A percentile compares a stretch with the other conserved stretches of the same genome.
Evolutionary conservation across 2,797 vertebrate genomes (phyloP).

Genomic region (Limnodromus scolopaceus): DNA sequence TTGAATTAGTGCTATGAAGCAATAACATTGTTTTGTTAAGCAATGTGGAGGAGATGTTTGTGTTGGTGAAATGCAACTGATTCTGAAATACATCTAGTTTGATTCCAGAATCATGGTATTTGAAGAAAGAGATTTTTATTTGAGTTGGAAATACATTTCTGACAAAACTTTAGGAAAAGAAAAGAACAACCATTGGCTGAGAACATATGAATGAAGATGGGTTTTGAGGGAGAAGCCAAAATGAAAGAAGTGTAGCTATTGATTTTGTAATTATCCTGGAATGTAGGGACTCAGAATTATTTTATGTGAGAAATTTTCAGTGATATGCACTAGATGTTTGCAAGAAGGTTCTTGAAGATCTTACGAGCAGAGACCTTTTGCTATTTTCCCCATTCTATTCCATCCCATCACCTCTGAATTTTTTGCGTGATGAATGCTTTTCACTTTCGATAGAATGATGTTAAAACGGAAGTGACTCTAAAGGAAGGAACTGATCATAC

Average conservation of each 20-base stretch:
- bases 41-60: background rate
- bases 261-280: background rate
- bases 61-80: background rate
- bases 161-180: background rate
- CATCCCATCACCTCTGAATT: rapidly evolving
- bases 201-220: background rate
- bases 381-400: background rate
- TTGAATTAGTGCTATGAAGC: background rate
- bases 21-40: background rate
- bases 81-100: background rate
- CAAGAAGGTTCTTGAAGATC: background rate
- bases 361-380: background rate
- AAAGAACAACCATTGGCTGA: background rate
- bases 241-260: background rate
- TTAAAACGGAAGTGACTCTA: background rate
- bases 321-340: background rate
- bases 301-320: background rate
- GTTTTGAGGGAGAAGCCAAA: background rate
- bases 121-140: background rate
- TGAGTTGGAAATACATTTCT: background rate
- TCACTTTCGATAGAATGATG: background rate
- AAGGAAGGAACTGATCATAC: background rate
- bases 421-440: background rate
- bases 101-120: background rate
- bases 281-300: background rate